These are phyloP conservation scores for Apantesis nais DNA, from an alignment of 2,888 invertebrate species.

Conservation along the genomic window DNA sequence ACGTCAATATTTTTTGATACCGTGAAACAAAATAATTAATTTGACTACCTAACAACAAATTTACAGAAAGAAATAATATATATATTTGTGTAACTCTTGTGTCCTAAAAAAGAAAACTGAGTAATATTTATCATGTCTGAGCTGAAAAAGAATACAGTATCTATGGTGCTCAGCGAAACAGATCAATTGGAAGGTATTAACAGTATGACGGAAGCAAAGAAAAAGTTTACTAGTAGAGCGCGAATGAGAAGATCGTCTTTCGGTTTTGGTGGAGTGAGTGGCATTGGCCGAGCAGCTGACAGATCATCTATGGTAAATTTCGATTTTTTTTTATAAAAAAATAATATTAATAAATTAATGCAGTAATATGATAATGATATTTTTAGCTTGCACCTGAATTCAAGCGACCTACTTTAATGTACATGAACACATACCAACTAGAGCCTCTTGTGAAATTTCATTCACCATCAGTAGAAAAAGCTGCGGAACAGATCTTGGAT, in stretches of 20 bases:
- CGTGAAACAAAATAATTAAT: neutral
- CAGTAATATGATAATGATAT: too few relatives aligned
- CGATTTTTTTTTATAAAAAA: neutral
- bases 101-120: neutral
- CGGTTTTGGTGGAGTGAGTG: constrained; percentile 67
- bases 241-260: constrained; percentile 62
- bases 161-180: neutral
- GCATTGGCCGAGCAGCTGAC: constrained; percentile 49
- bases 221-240: constrained; percentile 57
- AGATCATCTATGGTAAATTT: constrained; percentile 5
- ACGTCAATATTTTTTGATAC: neutral
- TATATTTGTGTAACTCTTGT: neutral
- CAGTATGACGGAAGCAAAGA: neutral
- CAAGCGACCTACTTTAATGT: constrained; percentile 66
- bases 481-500: constrained; percentile 58
- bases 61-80: neutral
- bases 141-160: neutral
- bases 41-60: neutral
- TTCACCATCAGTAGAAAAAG: constrained; percentile 46
- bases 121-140: neutral
- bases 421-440: constrained; percentile 69
- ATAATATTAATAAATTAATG: neutral
- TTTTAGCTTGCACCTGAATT: constrained; percentile 69
- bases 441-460: constrained; percentile 58
- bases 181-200: neutral